These are phyloP conservation scores for Cheiracanthium punctorium DNA, from an alignment of 2,888 invertebrate species.

Conservation along the genomic window DNA sequence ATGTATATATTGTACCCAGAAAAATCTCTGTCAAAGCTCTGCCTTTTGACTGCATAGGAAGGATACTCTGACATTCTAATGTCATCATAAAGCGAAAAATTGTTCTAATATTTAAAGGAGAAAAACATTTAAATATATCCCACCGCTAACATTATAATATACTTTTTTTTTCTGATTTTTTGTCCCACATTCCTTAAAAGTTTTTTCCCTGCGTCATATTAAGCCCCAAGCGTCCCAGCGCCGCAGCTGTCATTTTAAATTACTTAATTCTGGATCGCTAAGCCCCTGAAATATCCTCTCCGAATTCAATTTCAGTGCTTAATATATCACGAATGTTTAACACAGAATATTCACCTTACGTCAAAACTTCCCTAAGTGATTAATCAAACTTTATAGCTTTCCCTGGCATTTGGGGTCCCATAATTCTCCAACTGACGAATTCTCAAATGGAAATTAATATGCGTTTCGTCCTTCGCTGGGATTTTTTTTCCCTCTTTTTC, in stretches of 20 bases:
- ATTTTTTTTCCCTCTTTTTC: not conserved
- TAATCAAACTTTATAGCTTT: slow-evolving; percentile 6
- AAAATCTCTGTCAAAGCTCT: too few species aligned
- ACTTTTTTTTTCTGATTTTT: too few species aligned
- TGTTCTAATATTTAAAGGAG: too few species aligned
- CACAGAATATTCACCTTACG: not conserved
- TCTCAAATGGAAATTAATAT: not conserved
- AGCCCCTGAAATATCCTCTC: not conserved
- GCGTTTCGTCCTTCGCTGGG: not conserved
- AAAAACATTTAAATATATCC: too few species aligned
- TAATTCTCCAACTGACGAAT: not conserved
- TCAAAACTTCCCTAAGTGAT: slow-evolving; percentile 6
- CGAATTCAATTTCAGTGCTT: not conserved
- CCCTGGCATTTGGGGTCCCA: not conserved
- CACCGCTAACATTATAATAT: too few species aligned
- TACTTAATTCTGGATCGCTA: not conserved
- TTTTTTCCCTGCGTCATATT: not conserved
- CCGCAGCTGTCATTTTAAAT: not conserved
- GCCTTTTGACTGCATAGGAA: too few species aligned
- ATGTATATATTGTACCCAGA: too few species aligned
- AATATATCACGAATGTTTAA: not conserved
- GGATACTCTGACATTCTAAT: too few species aligned
- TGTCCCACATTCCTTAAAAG: too few species aligned
- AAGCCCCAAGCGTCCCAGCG: not conserved
- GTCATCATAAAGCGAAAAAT: too few species aligned